Evolutionary conservation across 2,113 vertebrate genomes (phyloP), one percentile per base, ranked within the genome.

Genomic region (Apistogramma diplotaenia): DNA sequence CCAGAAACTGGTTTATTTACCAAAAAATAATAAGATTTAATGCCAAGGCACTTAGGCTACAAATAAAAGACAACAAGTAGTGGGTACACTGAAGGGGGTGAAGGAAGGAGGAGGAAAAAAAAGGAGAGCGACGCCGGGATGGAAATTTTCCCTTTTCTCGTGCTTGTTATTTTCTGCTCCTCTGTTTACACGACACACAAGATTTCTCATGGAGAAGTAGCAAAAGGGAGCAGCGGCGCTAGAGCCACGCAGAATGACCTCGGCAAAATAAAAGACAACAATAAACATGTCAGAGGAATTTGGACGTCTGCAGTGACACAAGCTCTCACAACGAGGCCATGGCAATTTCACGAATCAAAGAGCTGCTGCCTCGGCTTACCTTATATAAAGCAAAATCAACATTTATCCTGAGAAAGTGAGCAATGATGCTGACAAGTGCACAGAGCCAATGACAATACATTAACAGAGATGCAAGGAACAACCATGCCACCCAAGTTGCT

Each of bases 1-100:
- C 96, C 97, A 99, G 97, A 97, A 98, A 97, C 96, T 95, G 95
- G 96, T 98, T 98, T 99, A 98, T 99, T 99, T 98, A 98, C 96
- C 96, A 95, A 97, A 98, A 95, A 95, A 95, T 93, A 93, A 94
- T 95, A 95, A 85, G 96, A 97, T 97, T 95, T 94, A 94, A 95
- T 93, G 97, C 97, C 97, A 98, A 97, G 95, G 96, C 91, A 95
- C 96, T 96, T 92, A 96, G 94, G 95, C 96, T 95, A 95, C 95
- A 97, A 97, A 97, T 98, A 97, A 97, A 97, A 96, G 95, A 96
- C 96, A 96, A 91, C 89, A 91, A 93, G 93, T 85, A 88, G 90
- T 92, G 92, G 91, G 90, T 78, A 85, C 81, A 59, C 77, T 81
- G 77, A 84, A 90, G 72, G 56, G 85, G 82, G 58, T 1, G 56